Percentiles rank a stretch among this genome's conserved stretches.
Evolutionary conservation across 2,888 invertebrate genomes (phyloP).

Genomic region (Hyppa rectilinea): DNA sequence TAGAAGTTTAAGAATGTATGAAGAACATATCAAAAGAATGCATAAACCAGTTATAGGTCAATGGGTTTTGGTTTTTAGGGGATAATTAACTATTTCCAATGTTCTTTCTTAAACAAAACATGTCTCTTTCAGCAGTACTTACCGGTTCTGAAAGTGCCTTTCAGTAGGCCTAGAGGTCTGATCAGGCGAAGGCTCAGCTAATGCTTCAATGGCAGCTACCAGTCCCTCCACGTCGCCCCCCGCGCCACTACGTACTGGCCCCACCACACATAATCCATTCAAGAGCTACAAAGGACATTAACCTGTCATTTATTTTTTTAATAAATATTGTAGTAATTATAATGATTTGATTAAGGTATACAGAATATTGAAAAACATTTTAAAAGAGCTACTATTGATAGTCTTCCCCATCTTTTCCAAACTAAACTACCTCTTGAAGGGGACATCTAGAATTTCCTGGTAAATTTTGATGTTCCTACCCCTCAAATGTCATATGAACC

Average conservation of each 20-base stretch:
- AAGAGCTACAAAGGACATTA: conserved; percentile 91
- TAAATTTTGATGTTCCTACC: no score
- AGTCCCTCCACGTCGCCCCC: conserved; percentile 94
- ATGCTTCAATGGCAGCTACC: conserved; percentile 95
- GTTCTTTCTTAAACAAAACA: not conserved
- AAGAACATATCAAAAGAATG: no score
- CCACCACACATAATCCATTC: conserved; percentile 95
- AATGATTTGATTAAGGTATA: not conserved
- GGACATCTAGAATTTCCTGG: not conserved
- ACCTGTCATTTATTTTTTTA: not conserved
- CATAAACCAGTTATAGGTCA: no score
- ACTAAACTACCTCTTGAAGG: not conserved
- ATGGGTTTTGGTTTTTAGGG: no score
- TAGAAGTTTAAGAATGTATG: no score
- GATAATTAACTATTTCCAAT: not conserved
- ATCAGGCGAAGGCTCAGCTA: conserved; percentile 95
- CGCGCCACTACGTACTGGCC: conserved; percentile 92
- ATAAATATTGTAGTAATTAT: no score
- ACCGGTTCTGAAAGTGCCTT: conserved; percentile 84
- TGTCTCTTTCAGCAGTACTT: conserved; percentile 31
- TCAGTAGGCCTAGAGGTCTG: conserved; percentile 90
- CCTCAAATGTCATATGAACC: no score
- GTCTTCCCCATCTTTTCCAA: not conserved
- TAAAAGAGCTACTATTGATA: not conserved
- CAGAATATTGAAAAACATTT: not conserved